Conservation (phyloP, 2,888 invertebrate genomes). For the Agonopterix arenella region DNA sequence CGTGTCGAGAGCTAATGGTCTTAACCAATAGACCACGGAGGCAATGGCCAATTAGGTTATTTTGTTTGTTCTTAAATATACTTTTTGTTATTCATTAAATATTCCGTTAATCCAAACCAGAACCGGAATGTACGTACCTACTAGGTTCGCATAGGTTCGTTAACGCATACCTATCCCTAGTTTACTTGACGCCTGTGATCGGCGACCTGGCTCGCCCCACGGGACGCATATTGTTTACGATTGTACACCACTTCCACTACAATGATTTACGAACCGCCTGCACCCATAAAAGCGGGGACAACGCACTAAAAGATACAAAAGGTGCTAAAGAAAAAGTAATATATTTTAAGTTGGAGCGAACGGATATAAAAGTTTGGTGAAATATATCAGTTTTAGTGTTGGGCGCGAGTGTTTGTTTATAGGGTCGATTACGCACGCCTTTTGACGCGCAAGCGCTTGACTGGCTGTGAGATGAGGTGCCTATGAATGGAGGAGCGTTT, state of each 20-base stretch:
- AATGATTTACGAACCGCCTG: constrained; percentile 74
- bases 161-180: neutral
- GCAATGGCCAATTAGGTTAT: neutral
- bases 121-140: too few relatives aligned
- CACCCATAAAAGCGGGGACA: constrained; percentile 71
- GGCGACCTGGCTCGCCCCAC: constrained; percentile 26
- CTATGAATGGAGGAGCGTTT: constrained; percentile 3
- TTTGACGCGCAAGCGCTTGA: constrained; percentile 32
- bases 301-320: constrained; percentile 75
- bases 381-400: constrained; percentile 73
- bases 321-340: constrained; percentile 75
- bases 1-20: too few relatives aligned
- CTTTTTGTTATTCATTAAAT: neutral
- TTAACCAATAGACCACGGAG: too few relatives aligned
- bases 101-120: too few relatives aligned
- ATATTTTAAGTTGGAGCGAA: constrained; percentile 71
- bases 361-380: constrained; percentile 72
- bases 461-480: constrained; percentile 6
- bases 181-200: neutral
- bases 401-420: constrained; percentile 69
- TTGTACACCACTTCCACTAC: constrained; percentile 68
- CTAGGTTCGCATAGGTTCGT: too few relatives aligned
- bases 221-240: constrained; percentile 65
- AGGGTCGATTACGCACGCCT: constrained; percentile 65
- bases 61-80: neutral